Conservation (phyloP, 2,888 invertebrate species). For the Tipula unca region DNA sequence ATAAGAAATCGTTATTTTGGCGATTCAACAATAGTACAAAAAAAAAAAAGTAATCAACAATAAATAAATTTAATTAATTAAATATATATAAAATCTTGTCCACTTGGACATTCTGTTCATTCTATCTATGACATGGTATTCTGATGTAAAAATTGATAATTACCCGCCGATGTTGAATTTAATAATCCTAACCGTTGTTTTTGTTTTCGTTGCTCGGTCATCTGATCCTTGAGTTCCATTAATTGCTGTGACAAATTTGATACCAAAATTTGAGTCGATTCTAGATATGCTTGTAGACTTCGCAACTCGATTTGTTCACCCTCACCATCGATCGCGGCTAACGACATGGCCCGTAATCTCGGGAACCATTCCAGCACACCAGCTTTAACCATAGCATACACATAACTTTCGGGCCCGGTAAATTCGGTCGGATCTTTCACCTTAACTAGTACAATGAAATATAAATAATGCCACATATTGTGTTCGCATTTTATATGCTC, state of each 20-base stretch:
- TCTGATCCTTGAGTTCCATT: slow-evolving; percentile 86
- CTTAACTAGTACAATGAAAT: slow-evolving; percentile 93
- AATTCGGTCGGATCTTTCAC: slow-evolving; percentile 96
- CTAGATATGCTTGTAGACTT: slow-evolving; percentile 75
- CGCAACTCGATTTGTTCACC: slow-evolving; percentile 90
- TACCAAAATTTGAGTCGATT: slow-evolving; percentile 72
- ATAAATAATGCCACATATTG: slow-evolving; percentile 99
- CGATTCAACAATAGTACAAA: background rate
- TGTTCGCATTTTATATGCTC: slow-evolving; percentile 96
- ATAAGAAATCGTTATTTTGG: background rate
- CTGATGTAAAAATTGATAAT: background rate
- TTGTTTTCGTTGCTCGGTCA: slow-evolving; percentile 93
- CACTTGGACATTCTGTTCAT: background rate
- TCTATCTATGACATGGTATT: background rate
- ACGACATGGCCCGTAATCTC: slow-evolving; percentile 91
- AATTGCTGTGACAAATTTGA: slow-evolving; percentile 79
- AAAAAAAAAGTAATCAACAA: background rate
- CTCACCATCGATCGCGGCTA: slow-evolving; percentile 89
- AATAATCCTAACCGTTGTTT: slow-evolving; percentile 78
- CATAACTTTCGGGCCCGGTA: slow-evolving; percentile 98
- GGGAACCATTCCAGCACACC: slow-evolving; percentile 98
- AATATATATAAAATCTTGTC: background rate
- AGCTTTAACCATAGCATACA: slow-evolving; percentile 83
- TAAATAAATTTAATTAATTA: background rate
- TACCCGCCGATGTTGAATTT: background rate